Conservation (phyloP, 2,888 invertebrate genomes). For the Cancer borealis region DNA sequence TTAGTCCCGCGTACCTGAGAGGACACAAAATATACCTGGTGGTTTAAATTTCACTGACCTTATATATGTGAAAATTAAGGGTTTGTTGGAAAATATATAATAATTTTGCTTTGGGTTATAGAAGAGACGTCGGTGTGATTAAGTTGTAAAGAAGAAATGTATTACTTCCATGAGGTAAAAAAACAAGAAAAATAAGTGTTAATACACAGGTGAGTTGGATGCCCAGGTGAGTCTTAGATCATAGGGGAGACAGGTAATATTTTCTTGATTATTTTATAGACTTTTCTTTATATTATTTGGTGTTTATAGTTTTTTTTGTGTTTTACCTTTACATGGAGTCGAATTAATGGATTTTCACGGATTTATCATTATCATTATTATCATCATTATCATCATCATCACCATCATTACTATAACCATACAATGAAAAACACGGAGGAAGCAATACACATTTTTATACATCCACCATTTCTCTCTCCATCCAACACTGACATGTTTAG, state of each 20-base stretch:
- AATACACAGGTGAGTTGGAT: too few species aligned
- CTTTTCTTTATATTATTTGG: not conserved
- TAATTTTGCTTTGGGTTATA: too few species aligned
- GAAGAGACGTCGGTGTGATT: too few species aligned
- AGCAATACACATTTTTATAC: not conserved
- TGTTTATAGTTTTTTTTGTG: not conserved
- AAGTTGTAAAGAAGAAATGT: too few species aligned
- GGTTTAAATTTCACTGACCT: too few species aligned
- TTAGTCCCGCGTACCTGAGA: not conserved
- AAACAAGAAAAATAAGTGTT: too few species aligned
- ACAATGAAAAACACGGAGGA: not conserved
- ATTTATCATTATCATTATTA: not conserved
- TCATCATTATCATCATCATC: not conserved
- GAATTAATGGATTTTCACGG: not conserved
- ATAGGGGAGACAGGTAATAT: too few species aligned
- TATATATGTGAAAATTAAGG: too few species aligned
- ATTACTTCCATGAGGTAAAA: too few species aligned
- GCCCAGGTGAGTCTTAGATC: too few species aligned
- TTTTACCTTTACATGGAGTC: not conserved
- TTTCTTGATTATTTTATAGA: not conserved
- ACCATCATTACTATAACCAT: not conserved
- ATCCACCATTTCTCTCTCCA: not conserved
- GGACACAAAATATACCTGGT: not conserved
- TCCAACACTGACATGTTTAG: not conserved
- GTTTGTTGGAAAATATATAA: too few species aligned